Percentiles rank a stretch among this genome's conserved stretches.
phyloP scores from a whole-genome alignment of 2,113 vertebrate genomes.

The Neolamprologus tretocephalus region DNA sequence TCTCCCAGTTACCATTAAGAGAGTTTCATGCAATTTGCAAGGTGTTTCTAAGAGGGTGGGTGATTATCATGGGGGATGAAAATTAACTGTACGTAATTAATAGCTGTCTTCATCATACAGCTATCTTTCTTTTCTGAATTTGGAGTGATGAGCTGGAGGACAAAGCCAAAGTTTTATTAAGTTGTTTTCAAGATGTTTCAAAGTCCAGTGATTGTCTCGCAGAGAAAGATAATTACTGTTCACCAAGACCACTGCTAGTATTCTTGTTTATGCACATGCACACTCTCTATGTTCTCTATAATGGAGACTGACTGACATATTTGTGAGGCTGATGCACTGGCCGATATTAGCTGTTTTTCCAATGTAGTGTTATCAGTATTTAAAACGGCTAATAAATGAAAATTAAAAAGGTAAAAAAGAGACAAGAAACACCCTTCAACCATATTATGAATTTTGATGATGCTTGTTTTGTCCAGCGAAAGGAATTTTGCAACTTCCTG shows the following conservation, averaged over 20 bases:
- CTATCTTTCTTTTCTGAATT: not conserved
- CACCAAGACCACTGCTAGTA: slow-evolving; percentile 39
- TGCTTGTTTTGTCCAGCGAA: not conserved
- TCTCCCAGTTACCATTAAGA: not conserved
- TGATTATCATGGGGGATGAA: not conserved
- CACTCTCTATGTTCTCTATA: slow-evolving; percentile 51
- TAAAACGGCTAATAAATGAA: not conserved
- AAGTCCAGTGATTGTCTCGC: not conserved
- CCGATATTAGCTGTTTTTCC: not conserved
- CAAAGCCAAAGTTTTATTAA: slow-evolving; percentile 18
- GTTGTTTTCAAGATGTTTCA: slow-evolving; percentile 47
- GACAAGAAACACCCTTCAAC: not conserved
- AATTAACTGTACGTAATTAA: not conserved
- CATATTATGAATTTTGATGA: not conserved
- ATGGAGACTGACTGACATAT: not conserved
- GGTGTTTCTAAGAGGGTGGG: not conserved
- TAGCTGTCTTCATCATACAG: not conserved
- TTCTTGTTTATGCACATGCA: slow-evolving; percentile 44
- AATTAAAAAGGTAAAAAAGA: not conserved
- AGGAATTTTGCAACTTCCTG: not conserved
- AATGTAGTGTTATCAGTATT: not conserved
- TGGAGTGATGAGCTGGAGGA: not conserved
- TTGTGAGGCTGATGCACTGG: not conserved
- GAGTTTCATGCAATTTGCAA: not conserved
- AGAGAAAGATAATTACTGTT: not conserved